These are phyloP conservation scores for Acanthochromis polyacanthus DNA, from an alignment of 2,113 vertebrate species.

Conservation along the genomic window DNA sequence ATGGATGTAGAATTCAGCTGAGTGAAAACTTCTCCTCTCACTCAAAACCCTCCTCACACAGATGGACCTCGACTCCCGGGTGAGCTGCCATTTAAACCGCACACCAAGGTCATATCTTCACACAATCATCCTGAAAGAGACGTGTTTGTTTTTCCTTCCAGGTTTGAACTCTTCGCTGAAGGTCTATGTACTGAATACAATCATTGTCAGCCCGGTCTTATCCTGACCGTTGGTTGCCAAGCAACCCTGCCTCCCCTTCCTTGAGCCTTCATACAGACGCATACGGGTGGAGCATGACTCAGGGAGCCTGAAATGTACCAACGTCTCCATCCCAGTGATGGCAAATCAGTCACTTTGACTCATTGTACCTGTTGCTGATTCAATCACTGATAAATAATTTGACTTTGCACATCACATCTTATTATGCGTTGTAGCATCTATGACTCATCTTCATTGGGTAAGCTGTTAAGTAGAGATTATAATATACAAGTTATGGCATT, in stretches of 20 bases:
- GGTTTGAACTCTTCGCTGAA: slow-evolving; percentile 77
- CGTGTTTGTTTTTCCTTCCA: slow-evolving; percentile 72
- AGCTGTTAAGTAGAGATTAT: slow-evolving; percentile 2
- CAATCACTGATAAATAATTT: slow-evolving; percentile 50
- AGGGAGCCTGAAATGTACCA: slow-evolving; percentile 55
- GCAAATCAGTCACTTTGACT: slow-evolving; percentile 40
- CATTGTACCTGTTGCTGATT: slow-evolving; percentile 63
- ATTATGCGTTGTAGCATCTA: slow-evolving; percentile 23
- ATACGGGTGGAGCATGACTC: slow-evolving; percentile 65
- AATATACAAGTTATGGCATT: background rate
- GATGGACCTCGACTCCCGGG: slow-evolving; percentile 36
- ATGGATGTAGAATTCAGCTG: background rate
- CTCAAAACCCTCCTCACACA: slow-evolving; percentile 30
- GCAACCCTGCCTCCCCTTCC: slow-evolving; percentile 83
- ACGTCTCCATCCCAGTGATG: slow-evolving; percentile 43
- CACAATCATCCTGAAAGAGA: slow-evolving; percentile 64
- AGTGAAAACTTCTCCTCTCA: slow-evolving; percentile 17
- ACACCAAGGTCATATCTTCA: slow-evolving; percentile 47
- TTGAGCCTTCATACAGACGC: slow-evolving; percentile 68
- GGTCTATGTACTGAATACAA: slow-evolving; percentile 75
- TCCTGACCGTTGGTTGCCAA: slow-evolving; percentile 82
- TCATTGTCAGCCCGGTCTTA: slow-evolving; percentile 72
- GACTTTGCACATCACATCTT: slow-evolving; percentile 23
- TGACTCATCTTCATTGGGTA: slow-evolving; percentile 6
- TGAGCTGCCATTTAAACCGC: slow-evolving; percentile 68